Base-by-base conservation (phyloP, 2,797 vertebrate genomes). In the Artibeus jamaicensis region DNA sequence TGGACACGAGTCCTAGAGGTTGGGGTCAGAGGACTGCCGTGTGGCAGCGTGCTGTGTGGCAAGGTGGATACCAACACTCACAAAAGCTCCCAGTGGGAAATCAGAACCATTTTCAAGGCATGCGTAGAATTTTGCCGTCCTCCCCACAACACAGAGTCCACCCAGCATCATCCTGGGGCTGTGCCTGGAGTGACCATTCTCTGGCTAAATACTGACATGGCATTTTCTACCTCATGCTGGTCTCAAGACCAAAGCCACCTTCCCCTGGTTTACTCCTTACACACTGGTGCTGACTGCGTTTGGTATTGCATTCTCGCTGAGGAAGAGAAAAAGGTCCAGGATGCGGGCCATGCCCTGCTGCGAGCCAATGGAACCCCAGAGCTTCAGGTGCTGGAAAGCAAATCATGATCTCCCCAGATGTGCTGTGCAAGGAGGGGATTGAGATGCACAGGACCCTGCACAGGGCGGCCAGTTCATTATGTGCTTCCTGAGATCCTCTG, bases 291-390 rank as follows among this genome's bases (percentile, higher is more conserved):
- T 12, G 74, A 48, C 74, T 14, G 46, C 46, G 12, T n/a, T 22
- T n/a, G 99, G 99, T 99, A 99, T 99, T 99, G 99, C 99, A 98
- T 99, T 99, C 99, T 99, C 99, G 99, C 99, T 99, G 99, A 99
- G 98, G 99, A 99, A 99, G 99, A 99, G 98, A 98, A 98, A 95
- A 99, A 99, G 99, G 99, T 99, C 98, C 99, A 99, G 98, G 99
- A 99, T 97, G 99, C 99, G 98, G 99, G 99, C 98, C 99, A 99
- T 98, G 99, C 99, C 97, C 99, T 99, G 99, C 99, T 99, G 98
- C 99, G 99, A 98, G 99, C 99, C 98, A 99, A 99, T 92, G 99
- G 99, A 97, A 99, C 99, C 96, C 99, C 99, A 94, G 99, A 99
- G 97, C 99, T 99, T 97, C 99, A 99, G 98, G 99, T 99, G 99